Evolutionary conservation across 2,888 invertebrate genomes (phyloP).

Genomic region (Nemotelus nigrinus): DNA sequence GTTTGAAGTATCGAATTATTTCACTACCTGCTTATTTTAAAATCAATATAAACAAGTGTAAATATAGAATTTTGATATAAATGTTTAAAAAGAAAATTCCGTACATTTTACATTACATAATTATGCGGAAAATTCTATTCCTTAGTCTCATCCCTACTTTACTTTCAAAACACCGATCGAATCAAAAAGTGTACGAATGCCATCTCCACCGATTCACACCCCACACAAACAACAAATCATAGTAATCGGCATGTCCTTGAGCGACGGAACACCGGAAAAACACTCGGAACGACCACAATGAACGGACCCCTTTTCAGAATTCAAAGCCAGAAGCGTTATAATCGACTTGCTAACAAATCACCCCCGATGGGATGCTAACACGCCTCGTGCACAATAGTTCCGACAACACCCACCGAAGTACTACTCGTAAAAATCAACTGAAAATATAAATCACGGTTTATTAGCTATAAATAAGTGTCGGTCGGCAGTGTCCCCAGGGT

Average conservation of each 20-base stretch:
- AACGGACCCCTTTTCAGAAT: constrained; percentile 30
- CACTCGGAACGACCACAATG: not conserved
- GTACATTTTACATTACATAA: too few species aligned
- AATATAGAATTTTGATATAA: too few species aligned
- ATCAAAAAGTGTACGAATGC: too few species aligned
- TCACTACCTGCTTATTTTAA: too few species aligned
- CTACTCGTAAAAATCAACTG: constrained; percentile 43
- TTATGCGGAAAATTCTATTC: too few species aligned
- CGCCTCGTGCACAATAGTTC: constrained; percentile 12
- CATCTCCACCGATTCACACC: too few species aligned
- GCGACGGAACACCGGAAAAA: not conserved
- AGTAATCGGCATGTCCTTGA: not conserved
- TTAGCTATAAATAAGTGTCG: constrained; percentile 49
- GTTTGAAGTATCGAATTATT: too few species aligned
- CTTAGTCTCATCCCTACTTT: too few species aligned
- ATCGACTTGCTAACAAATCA: constrained; percentile 43
- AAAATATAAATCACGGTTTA: constrained; percentile 48
- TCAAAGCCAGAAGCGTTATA: constrained; percentile 35
- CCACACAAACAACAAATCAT: too few species aligned
- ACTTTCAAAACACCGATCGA: too few species aligned
- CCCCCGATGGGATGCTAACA: constrained; percentile 36
- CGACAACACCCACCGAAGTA: constrained; percentile 31
- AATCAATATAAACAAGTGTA: too few species aligned
- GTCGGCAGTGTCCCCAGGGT: constrained; percentile 24
- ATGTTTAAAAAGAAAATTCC: too few species aligned